Evolutionary conservation across 2,888 invertebrate species (phyloP).

Genomic region (Elgonia sp.): DNA sequence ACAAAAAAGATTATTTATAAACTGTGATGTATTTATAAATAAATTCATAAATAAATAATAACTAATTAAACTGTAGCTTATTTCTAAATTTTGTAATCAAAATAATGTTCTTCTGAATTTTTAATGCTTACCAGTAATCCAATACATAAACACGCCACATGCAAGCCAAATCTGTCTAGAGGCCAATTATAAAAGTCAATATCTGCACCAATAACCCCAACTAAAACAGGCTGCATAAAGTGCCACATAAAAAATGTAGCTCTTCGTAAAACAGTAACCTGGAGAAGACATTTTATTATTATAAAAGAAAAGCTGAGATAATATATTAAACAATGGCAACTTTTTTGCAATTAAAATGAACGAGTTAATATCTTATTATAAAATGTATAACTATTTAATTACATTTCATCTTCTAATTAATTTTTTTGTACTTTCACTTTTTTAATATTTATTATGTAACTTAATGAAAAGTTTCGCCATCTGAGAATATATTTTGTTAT

Average conservation of each 20-base stretch:
- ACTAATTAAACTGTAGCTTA: too few relatives aligned
- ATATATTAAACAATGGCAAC: background rate
- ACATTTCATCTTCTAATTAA: too few relatives aligned
- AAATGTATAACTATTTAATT: too few relatives aligned
- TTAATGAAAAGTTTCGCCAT: too few relatives aligned
- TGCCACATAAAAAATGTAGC: conserved; percentile 90
- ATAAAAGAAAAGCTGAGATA: background rate
- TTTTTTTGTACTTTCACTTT: too few relatives aligned
- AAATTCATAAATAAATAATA: conserved; percentile 8
- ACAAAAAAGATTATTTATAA: too few relatives aligned
- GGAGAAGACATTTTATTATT: conserved; percentile 42
- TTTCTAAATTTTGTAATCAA: too few relatives aligned
- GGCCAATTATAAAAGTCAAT: conserved; percentile 89
- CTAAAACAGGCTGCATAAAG: conserved; percentile 92
- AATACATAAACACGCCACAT: conserved; percentile 84
- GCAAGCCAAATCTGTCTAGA: conserved; percentile 87
- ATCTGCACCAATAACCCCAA: conserved; percentile 93
- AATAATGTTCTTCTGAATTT: background rate
- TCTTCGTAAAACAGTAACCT: conserved; percentile 87
- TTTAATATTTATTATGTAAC: too few relatives aligned
- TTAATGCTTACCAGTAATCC: conserved; percentile 87
- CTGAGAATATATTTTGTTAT: too few relatives aligned
- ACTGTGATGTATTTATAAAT: too few relatives aligned
- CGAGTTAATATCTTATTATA: too few relatives aligned
- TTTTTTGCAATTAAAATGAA: too few relatives aligned